Base-by-base conservation (phyloP, 2,113 vertebrate species). In the Lonchura striata region DNA sequence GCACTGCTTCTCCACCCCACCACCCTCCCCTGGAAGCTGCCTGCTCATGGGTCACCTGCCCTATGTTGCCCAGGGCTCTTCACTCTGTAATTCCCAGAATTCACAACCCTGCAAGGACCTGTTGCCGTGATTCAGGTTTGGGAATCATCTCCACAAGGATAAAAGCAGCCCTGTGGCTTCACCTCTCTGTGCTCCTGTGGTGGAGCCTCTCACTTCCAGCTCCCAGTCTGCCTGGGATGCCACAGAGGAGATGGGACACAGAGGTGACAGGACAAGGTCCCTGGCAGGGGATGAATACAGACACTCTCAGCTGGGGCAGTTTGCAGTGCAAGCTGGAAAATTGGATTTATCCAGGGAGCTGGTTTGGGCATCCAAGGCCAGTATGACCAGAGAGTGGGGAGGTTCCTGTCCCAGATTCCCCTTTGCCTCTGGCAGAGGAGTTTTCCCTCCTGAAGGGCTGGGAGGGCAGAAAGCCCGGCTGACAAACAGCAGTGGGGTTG, bases 61-160 rank as follows among this genome's bases (percentile, higher is more conserved):
- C 49, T 4, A 2, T n/a, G 14, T 15, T 19, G 23, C 61, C 20
- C 7, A 24, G 47, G 16, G 20, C 28, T 25, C 37, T 71, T 37
- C 64, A 41, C 10, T 21, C 53, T 0, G 0, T 15, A 15, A 23
- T 64, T 88, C 59, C 57, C 35, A 4, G 22, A 60, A 33, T 23
- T 42, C 25, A 2, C 39, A 27, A 33, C 17, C 70, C 79, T 46
- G 25, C 33, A 66, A 49, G 69, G 63, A 35, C 10, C 17, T 6
- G 6, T 25, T 8, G 16, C 28, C 0, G 0, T 13, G n/a, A 16
- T 69, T 33, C 35, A 41, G n/a, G 9, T 37, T 52, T 60, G 54
- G 33, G 35, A 60, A 22, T 33, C 27, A 25, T 12, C 33, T 37
- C 30, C 64, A 7, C 37, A 15, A 16, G 56, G 41, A 14, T 4